Evolutionary conservation across 2,888 invertebrate genomes (phyloP).

Genomic region (Chironomus riparius): DNA sequence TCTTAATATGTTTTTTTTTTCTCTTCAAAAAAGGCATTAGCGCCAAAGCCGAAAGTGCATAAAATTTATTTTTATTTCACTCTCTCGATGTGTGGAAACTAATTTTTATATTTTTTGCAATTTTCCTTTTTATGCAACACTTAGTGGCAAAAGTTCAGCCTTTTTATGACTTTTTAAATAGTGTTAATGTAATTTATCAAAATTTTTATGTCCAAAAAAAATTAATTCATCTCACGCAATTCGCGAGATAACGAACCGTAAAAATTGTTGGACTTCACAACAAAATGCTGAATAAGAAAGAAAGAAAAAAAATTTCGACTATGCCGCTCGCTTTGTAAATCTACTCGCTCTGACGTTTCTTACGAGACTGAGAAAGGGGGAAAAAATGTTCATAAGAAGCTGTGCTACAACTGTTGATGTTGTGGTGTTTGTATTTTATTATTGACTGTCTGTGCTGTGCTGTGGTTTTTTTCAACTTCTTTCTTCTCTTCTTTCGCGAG

Average conservation of each 20-base stretch:
- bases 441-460: background rate
- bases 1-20: background rate
- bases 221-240: background rate
- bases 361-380: slow-evolving; percentile 14
- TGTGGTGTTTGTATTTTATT: background rate
- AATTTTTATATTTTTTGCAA: too few relatives aligned
- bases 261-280: background rate
- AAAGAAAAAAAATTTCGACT: background rate
- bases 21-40: background rate
- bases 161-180: background rate
- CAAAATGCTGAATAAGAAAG: background rate
- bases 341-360: slow-evolving; percentile 23
- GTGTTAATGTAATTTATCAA: background rate
- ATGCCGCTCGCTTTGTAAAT: slow-evolving; percentile 9
- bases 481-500: too few relatives aligned
- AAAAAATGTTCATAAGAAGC: slow-evolving; percentile 11
- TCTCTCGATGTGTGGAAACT: background rate
- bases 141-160: too few relatives aligned
- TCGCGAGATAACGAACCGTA: background rate
- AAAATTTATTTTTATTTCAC: background rate
- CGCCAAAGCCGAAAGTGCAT: background rate
- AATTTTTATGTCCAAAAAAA: background rate
- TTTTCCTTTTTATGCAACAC: too few relatives aligned
- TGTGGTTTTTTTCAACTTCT: background rate
- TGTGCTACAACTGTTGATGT: slow-evolving; percentile 2